Conservation (phyloP, 1,140 invertebrate species). For the Hermetia illucens region DNA sequence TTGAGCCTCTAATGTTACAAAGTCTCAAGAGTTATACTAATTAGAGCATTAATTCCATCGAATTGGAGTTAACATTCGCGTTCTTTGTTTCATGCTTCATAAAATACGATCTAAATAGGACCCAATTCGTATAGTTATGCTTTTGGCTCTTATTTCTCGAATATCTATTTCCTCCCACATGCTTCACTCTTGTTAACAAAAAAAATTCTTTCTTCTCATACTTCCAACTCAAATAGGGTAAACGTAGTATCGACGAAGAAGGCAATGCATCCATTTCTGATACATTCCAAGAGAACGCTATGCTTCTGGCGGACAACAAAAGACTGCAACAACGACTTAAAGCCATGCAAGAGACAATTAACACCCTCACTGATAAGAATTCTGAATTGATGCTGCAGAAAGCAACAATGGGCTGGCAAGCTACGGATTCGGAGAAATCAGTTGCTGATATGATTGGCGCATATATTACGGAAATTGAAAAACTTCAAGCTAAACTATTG, state of each 20-base stretch:
- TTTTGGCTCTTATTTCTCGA: no score
- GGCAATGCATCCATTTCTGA: slow-evolving; percentile 80
- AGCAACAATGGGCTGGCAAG: slow-evolving; percentile 51
- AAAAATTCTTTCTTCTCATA: neutral
- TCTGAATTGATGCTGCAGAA: slow-evolving; percentile 67
- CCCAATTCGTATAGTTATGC: no score
- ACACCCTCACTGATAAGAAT: slow-evolving; percentile 69
- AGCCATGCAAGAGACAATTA: slow-evolving; percentile 88
- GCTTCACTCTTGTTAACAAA: no score
- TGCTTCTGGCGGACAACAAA: slow-evolving; percentile 77
- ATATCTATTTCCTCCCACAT: no score
- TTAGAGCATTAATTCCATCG: no score
- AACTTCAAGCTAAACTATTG: slow-evolving; percentile 68
- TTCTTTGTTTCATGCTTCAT: no score
- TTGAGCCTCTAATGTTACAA: no score
- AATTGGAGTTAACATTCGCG: no score
- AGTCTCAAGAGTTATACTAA: no score
- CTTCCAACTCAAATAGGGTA: slow-evolving; percentile 45
- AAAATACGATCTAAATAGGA: no score
- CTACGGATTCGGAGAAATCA: slow-evolving; percentile 34
- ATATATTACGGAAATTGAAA: slow-evolving; percentile 86
- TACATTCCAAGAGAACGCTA: slow-evolving; percentile 91
- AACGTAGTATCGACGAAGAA: slow-evolving; percentile 72
- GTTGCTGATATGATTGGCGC: slow-evolving; percentile 59
- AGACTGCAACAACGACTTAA: slow-evolving; percentile 78